Evolutionary conservation across 1,140 invertebrate genomes (phyloP).

Genomic region (Brachionus calyciflorus): DNA sequence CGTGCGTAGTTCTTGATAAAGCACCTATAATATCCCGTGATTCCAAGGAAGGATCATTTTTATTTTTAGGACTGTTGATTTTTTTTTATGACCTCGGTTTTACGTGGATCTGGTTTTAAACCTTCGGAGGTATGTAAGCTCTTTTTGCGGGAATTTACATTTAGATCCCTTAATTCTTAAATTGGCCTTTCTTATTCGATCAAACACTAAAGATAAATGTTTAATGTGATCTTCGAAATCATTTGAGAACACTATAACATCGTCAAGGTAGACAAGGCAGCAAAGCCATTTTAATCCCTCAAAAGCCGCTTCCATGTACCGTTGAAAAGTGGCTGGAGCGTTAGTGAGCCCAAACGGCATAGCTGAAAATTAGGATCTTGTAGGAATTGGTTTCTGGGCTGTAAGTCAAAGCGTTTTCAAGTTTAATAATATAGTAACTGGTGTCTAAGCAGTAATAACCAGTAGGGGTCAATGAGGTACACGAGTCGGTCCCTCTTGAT

Average conservation of each 20-base stretch:
- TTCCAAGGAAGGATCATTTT: slow-evolving; percentile 48
- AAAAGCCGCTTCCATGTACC: slow-evolving; percentile 51
- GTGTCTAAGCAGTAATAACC: no score
- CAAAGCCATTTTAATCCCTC: neutral
- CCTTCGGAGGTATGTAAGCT: slow-evolving; percentile 53
- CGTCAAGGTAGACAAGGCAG: slow-evolving; percentile 59
- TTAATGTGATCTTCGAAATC: slow-evolving; percentile 58
- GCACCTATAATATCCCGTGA: slow-evolving; percentile 48
- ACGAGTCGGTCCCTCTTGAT: no score
- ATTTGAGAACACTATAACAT: slow-evolving; percentile 57
- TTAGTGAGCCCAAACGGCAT: slow-evolving; percentile 61
- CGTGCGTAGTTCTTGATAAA: slow-evolving; percentile 49
- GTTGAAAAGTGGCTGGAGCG: slow-evolving; percentile 55
- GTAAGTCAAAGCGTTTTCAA: neutral
- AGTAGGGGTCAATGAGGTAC: no score
- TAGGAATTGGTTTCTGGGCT: neutral
- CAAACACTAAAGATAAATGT: slow-evolving; percentile 53
- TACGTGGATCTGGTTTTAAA: slow-evolving; percentile 13
- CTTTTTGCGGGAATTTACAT: slow-evolving; percentile 58
- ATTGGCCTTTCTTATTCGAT: slow-evolving; percentile 53
- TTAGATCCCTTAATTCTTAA: slow-evolving; percentile 62
- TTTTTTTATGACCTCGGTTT: slow-evolving; percentile 44
- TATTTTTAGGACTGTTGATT: slow-evolving; percentile 46
- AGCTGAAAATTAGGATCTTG: slow-evolving; percentile 48
- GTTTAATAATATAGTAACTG: no score